Conservation (phyloP, 2,113 vertebrate species). For the Odontesthes bonariensis region DNA sequence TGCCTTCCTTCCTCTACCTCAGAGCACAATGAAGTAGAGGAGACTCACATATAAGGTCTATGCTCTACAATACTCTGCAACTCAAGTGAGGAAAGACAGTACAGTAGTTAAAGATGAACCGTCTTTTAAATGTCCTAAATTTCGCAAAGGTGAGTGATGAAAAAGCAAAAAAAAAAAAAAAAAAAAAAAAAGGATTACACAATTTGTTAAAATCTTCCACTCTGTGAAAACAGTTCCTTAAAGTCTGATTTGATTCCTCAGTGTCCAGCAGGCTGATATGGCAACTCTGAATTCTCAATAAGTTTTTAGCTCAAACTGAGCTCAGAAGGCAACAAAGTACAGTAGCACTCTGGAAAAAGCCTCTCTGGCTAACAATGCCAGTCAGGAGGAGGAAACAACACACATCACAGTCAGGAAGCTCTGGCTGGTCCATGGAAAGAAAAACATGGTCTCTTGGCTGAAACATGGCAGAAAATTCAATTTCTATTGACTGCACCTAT, state of each 20-base stretch:
- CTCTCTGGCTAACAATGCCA: slow-evolving; percentile 49
- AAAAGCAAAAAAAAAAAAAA: neutral
- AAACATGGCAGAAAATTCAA: neutral
- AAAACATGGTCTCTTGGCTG: slow-evolving; percentile 35
- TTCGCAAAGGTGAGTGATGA: slow-evolving; percentile 53
- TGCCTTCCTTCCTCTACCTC: slow-evolving; percentile 35
- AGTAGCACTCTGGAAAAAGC: slow-evolving; percentile 24
- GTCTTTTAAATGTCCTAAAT: slow-evolving; percentile 38
- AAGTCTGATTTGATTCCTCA: neutral
- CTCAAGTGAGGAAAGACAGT: slow-evolving; percentile 2
- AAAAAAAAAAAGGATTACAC: neutral
- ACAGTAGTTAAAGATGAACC: neutral
- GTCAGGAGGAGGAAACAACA: slow-evolving; percentile 45
- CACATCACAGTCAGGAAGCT: slow-evolving; percentile 71
- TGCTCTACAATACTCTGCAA: neutral
- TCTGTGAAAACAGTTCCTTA: slow-evolving; percentile 52
- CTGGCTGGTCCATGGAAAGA: slow-evolving; percentile 41
- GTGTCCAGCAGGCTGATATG: neutral
- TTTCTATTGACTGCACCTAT: neutral
- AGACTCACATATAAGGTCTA: neutral
- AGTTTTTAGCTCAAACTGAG: slow-evolving; percentile 17
- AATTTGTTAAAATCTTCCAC: slow-evolving; percentile 32
- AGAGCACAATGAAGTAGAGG: slow-evolving; percentile 5
- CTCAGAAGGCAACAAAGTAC: slow-evolving; percentile 6
- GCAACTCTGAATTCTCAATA: neutral